Evolutionary conservation across 2,888 invertebrate genomes (phyloP).

Genomic region (Ophion ventricosus): DNA sequence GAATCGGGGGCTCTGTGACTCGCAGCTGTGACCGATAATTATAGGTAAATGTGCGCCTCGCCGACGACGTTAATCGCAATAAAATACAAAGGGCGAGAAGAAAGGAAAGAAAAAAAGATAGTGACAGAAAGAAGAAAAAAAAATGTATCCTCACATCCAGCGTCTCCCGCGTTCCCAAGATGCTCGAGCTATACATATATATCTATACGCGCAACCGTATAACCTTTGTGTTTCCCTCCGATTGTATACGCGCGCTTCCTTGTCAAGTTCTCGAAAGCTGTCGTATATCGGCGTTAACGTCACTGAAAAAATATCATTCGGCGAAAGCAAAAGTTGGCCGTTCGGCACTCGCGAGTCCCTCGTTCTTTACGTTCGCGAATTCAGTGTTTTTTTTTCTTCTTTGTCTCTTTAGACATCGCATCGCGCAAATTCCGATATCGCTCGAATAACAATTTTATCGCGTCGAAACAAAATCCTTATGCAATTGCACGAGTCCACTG

Average conservation of each 20-base stretch:
- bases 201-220: constrained; percentile 42
- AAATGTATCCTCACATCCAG: constrained; percentile 46
- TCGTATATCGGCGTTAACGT: constrained; percentile 30
- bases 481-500: background rate
- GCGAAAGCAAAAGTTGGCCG: constrained; percentile 17
- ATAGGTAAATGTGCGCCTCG: constrained; percentile 73
- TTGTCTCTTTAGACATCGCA: background rate
- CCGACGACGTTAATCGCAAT: constrained; percentile 4
- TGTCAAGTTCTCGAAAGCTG: constrained; percentile 43
- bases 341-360: background rate
- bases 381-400: background rate
- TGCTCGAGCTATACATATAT: constrained; percentile 33
- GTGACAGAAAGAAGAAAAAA: constrained; percentile 43
- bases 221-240: constrained; percentile 59
- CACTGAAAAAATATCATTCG: constrained; percentile 12
- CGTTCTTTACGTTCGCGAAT: background rate
- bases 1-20: constrained; percentile 74
- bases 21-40: constrained; percentile 73
- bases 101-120: constrained; percentile 32
- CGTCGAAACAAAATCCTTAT: background rate
- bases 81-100: constrained; percentile 13
- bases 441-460: background rate
- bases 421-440: background rate
- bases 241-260: constrained; percentile 30
- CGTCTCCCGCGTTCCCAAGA: constrained; percentile 62